Evolutionary conservation across 2,888 invertebrate species (phyloP), one percentile per base, ranked within the genome.

Genomic region (Rhogogaster chlorosoma): DNA sequence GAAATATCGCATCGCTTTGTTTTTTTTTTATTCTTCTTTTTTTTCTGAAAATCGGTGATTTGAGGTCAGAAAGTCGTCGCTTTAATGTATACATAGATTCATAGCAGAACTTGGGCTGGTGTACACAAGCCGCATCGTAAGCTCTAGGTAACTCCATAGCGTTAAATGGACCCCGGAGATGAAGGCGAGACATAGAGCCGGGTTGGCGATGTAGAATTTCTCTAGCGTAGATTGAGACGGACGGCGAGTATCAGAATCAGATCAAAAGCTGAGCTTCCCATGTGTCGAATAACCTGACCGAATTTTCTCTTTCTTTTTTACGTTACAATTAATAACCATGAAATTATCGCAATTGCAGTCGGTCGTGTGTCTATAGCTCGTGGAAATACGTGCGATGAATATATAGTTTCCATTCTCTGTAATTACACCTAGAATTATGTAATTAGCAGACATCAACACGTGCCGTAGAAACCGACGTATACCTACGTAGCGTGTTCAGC

Each of bases 141-240:
- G 80, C 57, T 57, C 38, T 22, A 80, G 61, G 80, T 80, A 80
- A 80, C 80, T 61, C 36, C 38, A 36, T 61, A 61, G 80, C 18
- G 80, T 80, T 80, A 80, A 80, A 80, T 80, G 80, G 80, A 80
- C 80, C 80, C 61, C 36, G 80, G 80, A 80, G 80, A 80, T 80
- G 80, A 61, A 38, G 80, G 80, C 22, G 61, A 80, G 57, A 61
- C 38, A 38, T 32, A 15, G 80, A 80, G 45, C 38, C 7, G 53
- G 80, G 80, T 80, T 61, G 26, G 61, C 15, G 61, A 61, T 38
- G n/a, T 38, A 26, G 57, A 80, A 57, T 61, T 80, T 80, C 80
- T 61, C 80, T 29, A 80, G 80, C 15, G 80, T 32, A 22, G 38
- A 80, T 80, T 61, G 29, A 32, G 67, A 5, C 49, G 29, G 22